Base-by-base conservation (phyloP, 1,140 invertebrate species). In the Tachypleus tridentatus region DNA sequence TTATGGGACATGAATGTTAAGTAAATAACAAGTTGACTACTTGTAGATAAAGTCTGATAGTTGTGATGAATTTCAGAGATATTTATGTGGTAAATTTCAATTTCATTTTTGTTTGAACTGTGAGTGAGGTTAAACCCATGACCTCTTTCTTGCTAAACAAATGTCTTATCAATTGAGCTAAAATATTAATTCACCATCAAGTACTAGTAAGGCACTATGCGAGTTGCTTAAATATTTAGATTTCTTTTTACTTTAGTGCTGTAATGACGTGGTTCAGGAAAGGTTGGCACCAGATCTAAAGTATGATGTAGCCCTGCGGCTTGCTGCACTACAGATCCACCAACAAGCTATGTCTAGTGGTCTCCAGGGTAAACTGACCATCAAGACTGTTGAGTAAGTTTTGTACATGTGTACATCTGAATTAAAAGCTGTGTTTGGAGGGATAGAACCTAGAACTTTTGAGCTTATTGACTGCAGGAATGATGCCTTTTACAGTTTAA, bases 251-350 rank as follows among this genome's bases (percentile, higher is more conserved):
- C 78, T 80, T 51, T 84, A 93, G 81, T 93, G 91, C 76, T 93
- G 90, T 74, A 94, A 93, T 75, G 92, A 96, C 78, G 89, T 95
- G 5, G 87, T 92, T 6, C 87, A 93, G 73, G 91, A 94, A 73
- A 77, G 91, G 57, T 93, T 93, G 76, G 86, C 89, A 0, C 89
- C 91, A 0, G 91, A 95, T 74, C 81, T 95, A 62, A 88, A 92
- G 71, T 89, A 90, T 58, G 91, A 95, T 68, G 85, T 88, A 4
- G 89, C 90, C 5, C 74, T 94, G 8, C 79, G 89, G 50, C 78
- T 96, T 58, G 89, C 91, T 3, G 90, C 92, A 0, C 75, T 96
- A 9, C 91, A 95, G 71, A 90, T 94, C 74, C 89, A 93, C 72
- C 90, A 95, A 73, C 89, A 93, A 74, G 87, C 87, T 10, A 56